A percentile compares a stretch with the other conserved stretches of the same genome.
Evolutionary conservation across 2,113 vertebrate species (phyloP).

Genomic region (Paratilapia polleni): DNA sequence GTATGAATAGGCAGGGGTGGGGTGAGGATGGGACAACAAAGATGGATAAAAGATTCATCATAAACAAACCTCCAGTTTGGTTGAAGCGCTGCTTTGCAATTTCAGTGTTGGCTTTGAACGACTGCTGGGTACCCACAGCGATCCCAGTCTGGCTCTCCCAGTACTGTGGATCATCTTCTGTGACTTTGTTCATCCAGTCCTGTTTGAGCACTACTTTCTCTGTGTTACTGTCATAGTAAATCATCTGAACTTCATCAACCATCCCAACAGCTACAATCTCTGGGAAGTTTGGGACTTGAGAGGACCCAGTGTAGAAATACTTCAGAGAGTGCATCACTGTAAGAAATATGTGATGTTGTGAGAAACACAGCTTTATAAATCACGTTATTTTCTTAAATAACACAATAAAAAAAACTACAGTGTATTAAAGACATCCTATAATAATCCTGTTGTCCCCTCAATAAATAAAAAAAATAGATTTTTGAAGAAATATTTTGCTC

Average conservation of each 20-base stretch:
- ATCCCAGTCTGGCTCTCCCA: not conserved
- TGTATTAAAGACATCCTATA: too few relatives aligned
- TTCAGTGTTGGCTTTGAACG: not conserved
- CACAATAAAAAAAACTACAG: too few relatives aligned
- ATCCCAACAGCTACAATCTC: slow-evolving; percentile 47
- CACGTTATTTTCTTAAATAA: accelerated
- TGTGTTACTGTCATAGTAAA: slow-evolving; percentile 48
- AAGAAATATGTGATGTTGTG: not conserved
- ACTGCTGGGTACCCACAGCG: accelerated
- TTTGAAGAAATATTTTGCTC: too few relatives aligned
- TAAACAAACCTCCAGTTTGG: slow-evolving; percentile 63
- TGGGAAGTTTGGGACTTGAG: slow-evolving; percentile 42
- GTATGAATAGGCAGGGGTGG: too few relatives aligned
- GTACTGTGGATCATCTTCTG: slow-evolving; percentile 19
- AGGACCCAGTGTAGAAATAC: slow-evolving; percentile 34
- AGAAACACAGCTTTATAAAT: accelerated
- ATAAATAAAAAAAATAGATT: not conserved
- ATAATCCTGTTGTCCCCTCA: not conserved
- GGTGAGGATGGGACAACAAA: too few relatives aligned
- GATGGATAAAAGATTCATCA: too few relatives aligned
- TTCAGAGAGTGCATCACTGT: slow-evolving; percentile 49
- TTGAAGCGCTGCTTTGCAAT: slow-evolving; percentile 14
- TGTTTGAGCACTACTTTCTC: slow-evolving; percentile 18
- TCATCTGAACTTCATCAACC: slow-evolving; percentile 25
- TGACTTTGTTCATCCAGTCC: slow-evolving; percentile 37